Conservation (phyloP, 2,888 invertebrate species). For the Callyntrura guangdongensis region DNA sequence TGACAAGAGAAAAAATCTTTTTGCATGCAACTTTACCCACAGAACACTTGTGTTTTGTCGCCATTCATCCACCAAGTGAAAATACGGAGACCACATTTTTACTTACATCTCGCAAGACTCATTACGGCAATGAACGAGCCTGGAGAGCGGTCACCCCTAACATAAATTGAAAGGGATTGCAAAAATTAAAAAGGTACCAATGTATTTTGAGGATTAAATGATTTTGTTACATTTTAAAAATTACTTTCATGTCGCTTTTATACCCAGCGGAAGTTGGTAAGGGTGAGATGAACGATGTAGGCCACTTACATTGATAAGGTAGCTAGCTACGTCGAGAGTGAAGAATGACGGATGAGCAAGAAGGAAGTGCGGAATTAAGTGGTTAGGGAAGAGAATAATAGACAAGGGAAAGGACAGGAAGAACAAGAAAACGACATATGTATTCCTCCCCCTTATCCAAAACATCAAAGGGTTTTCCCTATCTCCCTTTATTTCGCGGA, state of each 20-base stretch:
- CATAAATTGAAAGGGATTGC: constrained; percentile 21
- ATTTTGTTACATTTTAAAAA: background rate
- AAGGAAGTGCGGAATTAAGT: background rate
- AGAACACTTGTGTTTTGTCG: background rate
- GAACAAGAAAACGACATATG: constrained; percentile 28
- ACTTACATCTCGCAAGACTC: background rate
- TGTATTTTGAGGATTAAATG: background rate
- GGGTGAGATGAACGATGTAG: background rate
- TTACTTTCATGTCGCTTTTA: background rate
- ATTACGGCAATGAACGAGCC: background rate
- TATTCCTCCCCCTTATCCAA: background rate
- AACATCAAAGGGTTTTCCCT: background rate
- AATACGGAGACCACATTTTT: background rate
- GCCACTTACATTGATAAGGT: background rate
- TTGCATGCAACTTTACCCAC: background rate
- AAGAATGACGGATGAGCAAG: too few species aligned
- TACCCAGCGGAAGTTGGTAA: constrained; percentile 1
- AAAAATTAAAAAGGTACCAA: constrained; percentile 32
- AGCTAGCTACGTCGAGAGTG: background rate
- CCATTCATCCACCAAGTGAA: background rate
- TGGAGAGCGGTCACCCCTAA: background rate
- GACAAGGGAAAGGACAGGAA: constrained; percentile 32
- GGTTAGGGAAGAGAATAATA: constrained; percentile 7
- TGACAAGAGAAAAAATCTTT: background rate
- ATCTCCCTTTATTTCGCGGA: background rate